These are phyloP conservation scores for Hormiphora californensis DNA, from an alignment of 37 sponge, comb jelly and placozoan species.

Conservation along the genomic window DNA sequence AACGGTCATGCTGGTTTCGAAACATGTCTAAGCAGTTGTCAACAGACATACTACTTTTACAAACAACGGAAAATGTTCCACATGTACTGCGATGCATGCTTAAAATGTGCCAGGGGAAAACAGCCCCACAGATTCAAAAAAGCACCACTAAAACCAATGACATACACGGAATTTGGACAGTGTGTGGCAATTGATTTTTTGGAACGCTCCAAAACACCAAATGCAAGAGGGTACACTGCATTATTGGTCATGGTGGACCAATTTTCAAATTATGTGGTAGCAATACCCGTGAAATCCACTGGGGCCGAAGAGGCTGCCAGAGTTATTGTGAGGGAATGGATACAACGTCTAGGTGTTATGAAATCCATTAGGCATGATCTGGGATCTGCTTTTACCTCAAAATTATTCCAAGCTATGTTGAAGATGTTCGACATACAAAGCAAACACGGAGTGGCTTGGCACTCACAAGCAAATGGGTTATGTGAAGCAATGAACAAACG, in stretches of 20 bases:
- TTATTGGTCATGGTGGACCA: background rate
- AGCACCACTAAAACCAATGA: background rate
- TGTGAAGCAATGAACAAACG: background rate
- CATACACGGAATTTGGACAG: conserved; percentile 23
- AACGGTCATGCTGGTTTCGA: background rate
- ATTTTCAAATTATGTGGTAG: background rate
- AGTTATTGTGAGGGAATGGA: background rate
- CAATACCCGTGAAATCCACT: background rate
- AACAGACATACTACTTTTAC: background rate
- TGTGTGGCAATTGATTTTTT: background rate
- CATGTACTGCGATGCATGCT: background rate
- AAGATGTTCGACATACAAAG: background rate
- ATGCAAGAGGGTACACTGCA: background rate
- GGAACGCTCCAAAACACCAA: background rate
- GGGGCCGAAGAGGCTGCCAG: background rate
- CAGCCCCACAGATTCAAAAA: background rate
- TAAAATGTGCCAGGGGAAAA: conserved; percentile 16
- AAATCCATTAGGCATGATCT: background rate
- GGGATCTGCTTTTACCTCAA: background rate
- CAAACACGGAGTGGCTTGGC: background rate
- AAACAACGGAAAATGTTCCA: background rate
- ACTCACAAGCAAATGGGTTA: background rate
- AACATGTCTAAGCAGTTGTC: background rate
- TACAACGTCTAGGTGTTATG: background rate
- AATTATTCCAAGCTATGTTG: background rate